phyloP scores from a whole-genome alignment of 2,113 vertebrate genomes.

The Muntiacus muntjak region DNA sequence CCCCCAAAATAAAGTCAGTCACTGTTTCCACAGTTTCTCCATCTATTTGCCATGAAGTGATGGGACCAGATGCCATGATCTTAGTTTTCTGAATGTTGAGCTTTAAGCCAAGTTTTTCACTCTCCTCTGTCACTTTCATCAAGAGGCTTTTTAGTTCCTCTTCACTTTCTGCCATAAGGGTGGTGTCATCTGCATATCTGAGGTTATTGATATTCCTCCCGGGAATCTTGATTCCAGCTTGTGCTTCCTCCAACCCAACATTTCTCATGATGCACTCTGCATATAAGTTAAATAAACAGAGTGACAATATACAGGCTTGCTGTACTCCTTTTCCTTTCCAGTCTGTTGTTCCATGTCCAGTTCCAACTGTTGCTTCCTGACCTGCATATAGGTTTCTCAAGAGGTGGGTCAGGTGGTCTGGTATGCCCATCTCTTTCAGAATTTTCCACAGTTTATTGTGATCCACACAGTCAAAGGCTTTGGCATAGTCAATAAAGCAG shows the following conservation, averaged over 20 bases:
- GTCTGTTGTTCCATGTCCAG: not conserved
- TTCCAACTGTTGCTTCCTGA: not conserved
- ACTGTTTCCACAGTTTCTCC: not conserved
- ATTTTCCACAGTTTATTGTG: no score
- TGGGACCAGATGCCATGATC: not conserved
- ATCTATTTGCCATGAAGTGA: not conserved
- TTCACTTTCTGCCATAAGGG: not conserved
- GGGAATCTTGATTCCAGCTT: not conserved
- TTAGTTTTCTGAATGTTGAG: not conserved
- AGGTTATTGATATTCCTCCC: not conserved
- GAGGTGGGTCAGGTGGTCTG: no score
- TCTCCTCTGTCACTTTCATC: not conserved
- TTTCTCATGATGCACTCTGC: not conserved
- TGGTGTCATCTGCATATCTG: not conserved
- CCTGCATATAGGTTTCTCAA: not conserved
- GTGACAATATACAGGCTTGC: not conserved
- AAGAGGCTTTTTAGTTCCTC: not conserved
- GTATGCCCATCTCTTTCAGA: no score
- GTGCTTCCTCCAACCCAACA: accelerated
- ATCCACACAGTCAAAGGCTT: no score
- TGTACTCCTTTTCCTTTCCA: not conserved
- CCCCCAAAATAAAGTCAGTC: not conserved
- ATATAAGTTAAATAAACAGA: not conserved
- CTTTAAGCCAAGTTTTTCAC: not conserved
- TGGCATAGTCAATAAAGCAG: no score